These are phyloP conservation scores for Pipra filicauda DNA, from an alignment of 2,113 vertebrate species.

Conservation along the genomic window DNA sequence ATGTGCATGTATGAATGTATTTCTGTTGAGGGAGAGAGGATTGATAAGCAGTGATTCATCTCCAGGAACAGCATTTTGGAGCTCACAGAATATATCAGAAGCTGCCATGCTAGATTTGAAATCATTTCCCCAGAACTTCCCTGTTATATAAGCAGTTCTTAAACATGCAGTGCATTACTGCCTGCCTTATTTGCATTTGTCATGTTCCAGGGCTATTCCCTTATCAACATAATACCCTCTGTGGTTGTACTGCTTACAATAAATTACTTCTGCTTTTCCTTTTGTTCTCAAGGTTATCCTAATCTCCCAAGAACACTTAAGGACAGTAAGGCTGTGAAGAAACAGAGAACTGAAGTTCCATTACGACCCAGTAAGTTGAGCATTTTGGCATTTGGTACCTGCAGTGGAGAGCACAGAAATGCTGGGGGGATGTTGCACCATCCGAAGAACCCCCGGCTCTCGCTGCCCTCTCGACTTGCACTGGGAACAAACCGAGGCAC, in stretches of 20 bases:
- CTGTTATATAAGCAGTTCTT: slow-evolving; percentile 16
- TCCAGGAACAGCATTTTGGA: background rate
- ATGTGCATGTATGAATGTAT: background rate
- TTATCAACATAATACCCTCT: slow-evolving; percentile 44
- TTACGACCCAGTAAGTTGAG: background rate
- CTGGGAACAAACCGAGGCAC: background rate
- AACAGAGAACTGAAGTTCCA: background rate
- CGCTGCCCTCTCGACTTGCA: background rate
- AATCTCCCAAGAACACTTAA: slow-evolving; percentile 5
- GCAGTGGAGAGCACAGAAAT: background rate
- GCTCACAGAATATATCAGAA: background rate
- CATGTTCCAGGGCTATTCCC: slow-evolving; percentile 43
- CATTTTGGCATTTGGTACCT: background rate
- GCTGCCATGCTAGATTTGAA: background rate
- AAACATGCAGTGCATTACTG: background rate
- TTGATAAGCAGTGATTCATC: background rate
- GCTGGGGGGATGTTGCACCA: background rate
- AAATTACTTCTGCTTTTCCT: slow-evolving; percentile 44
- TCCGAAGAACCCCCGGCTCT: background rate
- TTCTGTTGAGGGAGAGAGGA: background rate
- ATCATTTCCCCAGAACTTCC: background rate
- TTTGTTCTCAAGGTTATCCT: slow-evolving; percentile 48
- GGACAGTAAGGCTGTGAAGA: background rate
- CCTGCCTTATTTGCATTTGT: slow-evolving; percentile 45
- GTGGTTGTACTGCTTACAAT: background rate